Conservation (phyloP, 2,113 vertebrate species). For the Gasterosteus nipponicus region DNA sequence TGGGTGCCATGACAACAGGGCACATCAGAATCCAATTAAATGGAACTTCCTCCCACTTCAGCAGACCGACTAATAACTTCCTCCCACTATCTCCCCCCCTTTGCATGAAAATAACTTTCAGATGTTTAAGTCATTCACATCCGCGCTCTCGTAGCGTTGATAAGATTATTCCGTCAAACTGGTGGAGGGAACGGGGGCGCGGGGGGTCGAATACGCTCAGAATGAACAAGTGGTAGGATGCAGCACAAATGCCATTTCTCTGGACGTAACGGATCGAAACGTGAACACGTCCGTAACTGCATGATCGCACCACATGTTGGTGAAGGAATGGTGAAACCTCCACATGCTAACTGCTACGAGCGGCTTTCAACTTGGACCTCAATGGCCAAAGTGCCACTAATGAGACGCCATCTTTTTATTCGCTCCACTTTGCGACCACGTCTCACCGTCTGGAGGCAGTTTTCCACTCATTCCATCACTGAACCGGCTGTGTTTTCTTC, state of each 20-base stretch:
- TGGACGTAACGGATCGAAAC: slow-evolving; percentile 2
- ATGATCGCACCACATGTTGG: slow-evolving; percentile 24
- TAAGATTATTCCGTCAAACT: slow-evolving; percentile 61
- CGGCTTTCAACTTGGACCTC: neutral
- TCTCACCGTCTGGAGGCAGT: neutral
- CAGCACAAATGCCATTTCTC: slow-evolving; percentile 25
- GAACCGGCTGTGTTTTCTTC: neutral
- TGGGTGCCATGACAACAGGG: slow-evolving; percentile 82
- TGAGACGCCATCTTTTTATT: neutral
- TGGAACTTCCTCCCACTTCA: slow-evolving; percentile 81
- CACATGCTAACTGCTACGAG: neutral
- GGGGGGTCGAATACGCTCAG: slow-evolving; percentile 17
- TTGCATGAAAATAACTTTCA: slow-evolving; percentile 68
- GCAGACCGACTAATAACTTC: slow-evolving; percentile 77
- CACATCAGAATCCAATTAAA: slow-evolving; percentile 83
- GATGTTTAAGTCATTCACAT: slow-evolving; percentile 70
- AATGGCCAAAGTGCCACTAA: neutral
- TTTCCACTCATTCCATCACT: slow-evolving; percentile 8
- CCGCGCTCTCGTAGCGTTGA: slow-evolving; percentile 49
- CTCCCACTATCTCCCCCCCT: slow-evolving; percentile 48
- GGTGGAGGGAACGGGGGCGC: slow-evolving; percentile 8
- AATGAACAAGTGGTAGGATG: slow-evolving; percentile 38
- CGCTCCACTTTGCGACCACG: neutral
- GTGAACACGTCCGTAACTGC: slow-evolving; percentile 9
- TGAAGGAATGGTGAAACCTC: neutral